Evolutionary conservation across 2,113 vertebrate species (phyloP), one percentile per base, ranked within the genome.

Genomic region (Ahaetulla prasina): DNA sequence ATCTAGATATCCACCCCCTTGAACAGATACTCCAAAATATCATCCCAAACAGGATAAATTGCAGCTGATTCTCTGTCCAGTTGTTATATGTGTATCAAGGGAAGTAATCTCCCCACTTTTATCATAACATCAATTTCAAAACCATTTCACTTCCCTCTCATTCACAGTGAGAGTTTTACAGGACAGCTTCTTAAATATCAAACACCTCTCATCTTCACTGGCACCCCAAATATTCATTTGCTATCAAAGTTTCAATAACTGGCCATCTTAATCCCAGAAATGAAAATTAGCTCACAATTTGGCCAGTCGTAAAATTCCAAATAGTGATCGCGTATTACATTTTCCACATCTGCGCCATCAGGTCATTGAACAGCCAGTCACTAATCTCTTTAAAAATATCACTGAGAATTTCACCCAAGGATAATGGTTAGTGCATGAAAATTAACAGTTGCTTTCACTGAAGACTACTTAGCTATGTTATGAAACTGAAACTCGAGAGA

Each of bases 261-360:
- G 88, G 88, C 92, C 95, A 7, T 94, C 93, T 95, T 95, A 97
- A 96, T 96, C 92, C 91, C 96, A 91, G 80, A 96, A 97, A 96
- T 96, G 95, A 89, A 95, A 89, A 95, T 97, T 96, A 96, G 88
- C 91, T 93, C 95, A 45, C 95, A 97, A 43, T 97, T 96, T 97
- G 95, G 89, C 93, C 96, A 84, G 68, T 89, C 95, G 93, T 95
- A 90, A 85, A 95, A 95, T 95, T 95, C 94, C 85, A 91, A 93
- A 93, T 95, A 92, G 96, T 95, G 95, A 87, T 85, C 93, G 85
- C 94, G 90, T 87, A 93, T 22, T 95, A 55, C 91, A 60, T 96
- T 96, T 96, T 96, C 94, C 89, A 88, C 92, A 93, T 94, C 94
- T 96, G 93, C 92, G 88, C 87, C 95, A 92, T 54, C 80, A 94